Evolutionary conservation across 2,888 invertebrate genomes (phyloP), one percentile per base, ranked within the genome.

Genomic region (Calliscelio sp.): DNA sequence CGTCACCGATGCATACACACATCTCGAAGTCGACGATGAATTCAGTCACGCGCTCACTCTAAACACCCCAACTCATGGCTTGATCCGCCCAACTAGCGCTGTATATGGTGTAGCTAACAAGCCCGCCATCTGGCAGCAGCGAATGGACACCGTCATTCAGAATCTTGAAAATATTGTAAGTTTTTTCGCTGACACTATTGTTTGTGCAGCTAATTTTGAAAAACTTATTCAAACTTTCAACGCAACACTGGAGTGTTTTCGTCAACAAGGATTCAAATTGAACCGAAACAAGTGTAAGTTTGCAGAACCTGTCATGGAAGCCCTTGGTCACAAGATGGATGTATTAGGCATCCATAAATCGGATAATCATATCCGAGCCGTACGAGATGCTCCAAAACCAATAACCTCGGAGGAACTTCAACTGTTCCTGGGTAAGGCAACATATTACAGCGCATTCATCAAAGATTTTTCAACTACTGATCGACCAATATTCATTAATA

Each of bases 181-280:
- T 65, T 80, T 80, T 28, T 79, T 79, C 51, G 74, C 70, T 53
- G 79, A 84, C n/a, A 28, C 71, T 11, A 11, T 84, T 16, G 32
- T 65, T 5, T 57, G 8, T 41, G 82, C 65, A 2, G 35, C 71
- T 2, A 7, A 3, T n/a, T 57, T 65, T 11, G 66, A 82, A 10
- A 20, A 77, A 7, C 35, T 82, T 18, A 11, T 77, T 2, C 5
- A n/a, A 5, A 18, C 28, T 35, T 44, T 78, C 14, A 57, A 59
- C 32, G 28, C 25, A 8, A 11, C 59, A 20, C 28, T 82, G 6
- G 53, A 53, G 11, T 24, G 73, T 44, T 14, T 77, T n/a, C 46
- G 28, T 16, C 3, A 8, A 35, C 77, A 77, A 25, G 77, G 59
- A 16, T 28, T 77, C 2, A 46, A 53, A 7, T 32, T 77, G 2